Evolutionary conservation across 2,888 invertebrate species (phyloP), one percentile per base, ranked within the genome.

Genomic region (Pachydiplax longipennis): DNA sequence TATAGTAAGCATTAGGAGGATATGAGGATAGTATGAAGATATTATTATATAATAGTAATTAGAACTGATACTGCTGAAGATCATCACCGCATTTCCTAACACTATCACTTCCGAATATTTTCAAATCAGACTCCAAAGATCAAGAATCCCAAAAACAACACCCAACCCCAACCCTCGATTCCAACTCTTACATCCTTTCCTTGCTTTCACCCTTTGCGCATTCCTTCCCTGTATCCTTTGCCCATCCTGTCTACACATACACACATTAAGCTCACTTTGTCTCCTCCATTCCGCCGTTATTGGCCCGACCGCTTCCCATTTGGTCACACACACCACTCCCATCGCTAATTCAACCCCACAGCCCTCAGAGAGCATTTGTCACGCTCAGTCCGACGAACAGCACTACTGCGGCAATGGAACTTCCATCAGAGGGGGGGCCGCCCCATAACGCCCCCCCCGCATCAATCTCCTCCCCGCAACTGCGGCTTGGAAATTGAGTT

Each of bases 241-340:
- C 81, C 4, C 15, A 37, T 81, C 22, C 81, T 31, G 6, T 35
- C 80, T 35, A 65, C 31, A 73, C 5, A 6, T 37, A 3, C 81
- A 40, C 22, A 81, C 37, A 81, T 81, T 81, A 44, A n/a, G 40
- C 40, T 40, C 81, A 48, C 82, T 82, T 82, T 82, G 82, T 82
- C 82, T 82, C 82, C 48, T 44, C 82, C 25, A 73, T 73, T 73
- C 81, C 40, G 40, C 13, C 22, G 18, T 40, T 37, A 81, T 44
- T 81, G 81, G 40, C 80, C 10, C 37, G 35, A 31, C 80, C 80
- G 40, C 81, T n/a, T 44, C 81, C 81, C 81, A 37, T 44, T 44
- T n/a, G 15, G 10, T 37, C 81, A 81, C 81, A 40, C 22, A 81
- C 81, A 81, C 40, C 18, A 18, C 37, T 37, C 80, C 80, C 80